Base-by-base conservation (phyloP, 2,888 invertebrate genomes). In the Mesoligia furuncula region DNA sequence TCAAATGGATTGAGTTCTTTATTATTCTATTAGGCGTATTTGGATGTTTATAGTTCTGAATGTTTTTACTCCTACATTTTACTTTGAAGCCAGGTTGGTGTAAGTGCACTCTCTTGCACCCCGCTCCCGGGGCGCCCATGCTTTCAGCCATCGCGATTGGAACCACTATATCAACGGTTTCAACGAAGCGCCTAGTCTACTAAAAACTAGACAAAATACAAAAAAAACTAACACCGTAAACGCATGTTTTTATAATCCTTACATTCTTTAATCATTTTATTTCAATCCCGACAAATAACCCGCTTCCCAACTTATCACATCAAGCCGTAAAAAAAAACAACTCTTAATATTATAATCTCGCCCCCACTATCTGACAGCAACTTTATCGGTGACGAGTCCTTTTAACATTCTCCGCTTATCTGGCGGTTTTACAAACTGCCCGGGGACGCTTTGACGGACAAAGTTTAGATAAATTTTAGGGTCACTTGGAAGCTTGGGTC, bases 391-490 rank as follows among this genome's bases (percentile, higher is more conserved):
- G 70, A 66, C 61, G 62, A 45, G 51, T 17, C 86, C 85, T 86
- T 82, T 86, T 82, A 86, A 86, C 87, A 86, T 87, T 86, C 85
- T 27, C 59, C 27, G 42, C 13, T 80, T 85, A 85, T 85, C 84
- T 72, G 67, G 70, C 42, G 31, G 83, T 85, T 83, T 76, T 70
- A 85, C 83, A 77, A 85, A 85, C 83, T 76, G 80, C 57, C 86
- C 73, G 83, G 82, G 51, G 77, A 59, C 57, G 65, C 85, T 85
- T 84, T 84, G 84, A 86, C 68, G 81, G 68, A 48, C 45, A 65
- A n/a, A 65, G 64, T 64, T 66, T 39, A 79, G 87, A 86, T 86
- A 87, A 81, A 77, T 73, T 79, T 82, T 76, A 83, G 83, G 85
- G 73, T 77, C 86, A 70, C 59, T 82, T 36, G 36, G 70, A 17